Base-by-base conservation (phyloP, 53 echinoderm and acorn worm species). In the Holothuria leucospilota region DNA sequence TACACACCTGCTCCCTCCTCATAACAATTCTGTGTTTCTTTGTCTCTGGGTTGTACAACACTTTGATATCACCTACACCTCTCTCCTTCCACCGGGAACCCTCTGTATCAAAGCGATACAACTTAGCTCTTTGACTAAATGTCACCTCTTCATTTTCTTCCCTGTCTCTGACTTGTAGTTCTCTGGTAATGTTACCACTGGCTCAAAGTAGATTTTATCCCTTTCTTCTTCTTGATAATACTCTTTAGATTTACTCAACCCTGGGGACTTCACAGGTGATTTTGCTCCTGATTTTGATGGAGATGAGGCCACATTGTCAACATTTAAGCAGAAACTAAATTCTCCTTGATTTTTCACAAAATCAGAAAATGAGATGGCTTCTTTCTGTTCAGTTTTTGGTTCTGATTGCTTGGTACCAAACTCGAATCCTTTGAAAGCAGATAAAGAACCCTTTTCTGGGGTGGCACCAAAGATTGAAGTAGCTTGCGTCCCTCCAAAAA, bases 171-270 rank as follows among this genome's bases (percentile, higher is more conserved):
- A 20, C 39, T 82, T 85, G 28, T 90, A 90, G 68, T 96, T 82
- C 28, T 93, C 93, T 20, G 93, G 91, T 38, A 97, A 69, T 21
- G 93, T 88, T 23, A 95, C 91, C 20, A 97, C 83, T 0, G 98
- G 98, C 24, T 97, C 92, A 85, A 95, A 97, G 88, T 97, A 91
- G 80, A 97, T 93, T 29, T 96, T 92, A 56, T 94, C 93, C 15
- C 79, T 63, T 52, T 87, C 88, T 38, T 89, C 85, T 40, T 88
- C 80, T 68, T 87, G 78, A 59, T 91, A 71, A 51, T 85, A 52
- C 34, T 82, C 69, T 30, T 90, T 78, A 40, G 85, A 24, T 70
- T 91, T 88, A 49, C 88, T 88, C 4, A 91, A 59, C 6, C 90
- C 84, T 20, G 94, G 91, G 16, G 94, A 91, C 56, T 84, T 91